Evolutionary conservation across 2,797 vertebrate species (phyloP).

Genomic region (Tinamus major): DNA sequence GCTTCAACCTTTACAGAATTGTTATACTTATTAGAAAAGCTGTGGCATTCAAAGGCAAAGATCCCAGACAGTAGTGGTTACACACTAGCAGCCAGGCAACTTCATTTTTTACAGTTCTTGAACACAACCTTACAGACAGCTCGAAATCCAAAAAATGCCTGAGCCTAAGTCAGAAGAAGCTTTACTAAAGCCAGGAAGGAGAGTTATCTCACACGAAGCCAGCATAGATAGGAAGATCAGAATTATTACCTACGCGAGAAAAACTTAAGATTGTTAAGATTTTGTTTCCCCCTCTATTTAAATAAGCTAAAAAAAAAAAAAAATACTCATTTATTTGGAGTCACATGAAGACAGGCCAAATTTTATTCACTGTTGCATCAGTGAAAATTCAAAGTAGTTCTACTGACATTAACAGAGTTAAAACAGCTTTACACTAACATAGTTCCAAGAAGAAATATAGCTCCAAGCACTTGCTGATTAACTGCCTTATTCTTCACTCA

Average conservation of each 20-base stretch:
- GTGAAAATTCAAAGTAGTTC: neutral
- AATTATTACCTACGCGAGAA: neutral
- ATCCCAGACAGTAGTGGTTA: neutral
- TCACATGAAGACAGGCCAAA: neutral
- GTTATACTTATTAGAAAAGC: neutral
- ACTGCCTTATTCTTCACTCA: neutral
- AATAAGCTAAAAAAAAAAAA: neutral
- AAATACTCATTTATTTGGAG: neutral
- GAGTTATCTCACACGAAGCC: neutral
- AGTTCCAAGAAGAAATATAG: neutral
- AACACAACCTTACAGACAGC: neutral
- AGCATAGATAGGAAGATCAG: neutral
- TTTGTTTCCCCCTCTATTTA: neutral
- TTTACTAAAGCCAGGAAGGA: neutral
- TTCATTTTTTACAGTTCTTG: neutral
- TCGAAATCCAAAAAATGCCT: neutral
- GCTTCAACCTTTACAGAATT: neutral
- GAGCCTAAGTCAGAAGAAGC: neutral
- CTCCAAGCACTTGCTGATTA: neutral
- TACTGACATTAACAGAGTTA: neutral
- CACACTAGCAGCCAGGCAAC: neutral
- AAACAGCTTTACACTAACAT: neutral
- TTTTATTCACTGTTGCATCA: neutral
- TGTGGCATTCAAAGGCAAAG: neutral
- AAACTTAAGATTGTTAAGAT: neutral